Conservation (phyloP, 2,113 vertebrate species). For the Gnathonemus longibarbis region DNA sequence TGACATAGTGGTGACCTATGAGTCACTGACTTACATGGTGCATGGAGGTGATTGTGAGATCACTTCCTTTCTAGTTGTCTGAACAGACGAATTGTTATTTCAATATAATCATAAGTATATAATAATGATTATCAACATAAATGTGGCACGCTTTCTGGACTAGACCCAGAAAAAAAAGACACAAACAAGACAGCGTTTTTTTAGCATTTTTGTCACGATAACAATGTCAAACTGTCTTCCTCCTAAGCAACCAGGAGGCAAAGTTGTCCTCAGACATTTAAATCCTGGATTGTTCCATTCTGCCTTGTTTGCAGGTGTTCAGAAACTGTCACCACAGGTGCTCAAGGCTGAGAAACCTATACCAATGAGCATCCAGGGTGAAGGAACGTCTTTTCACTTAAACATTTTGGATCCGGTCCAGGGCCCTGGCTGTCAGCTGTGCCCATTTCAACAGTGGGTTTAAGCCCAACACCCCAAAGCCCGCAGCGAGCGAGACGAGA, state of each 20-base stretch:
- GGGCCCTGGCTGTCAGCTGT: not conserved
- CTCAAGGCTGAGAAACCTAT: not conserved
- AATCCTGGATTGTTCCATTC: constrained; percentile 35
- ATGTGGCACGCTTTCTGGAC: constrained; percentile 23
- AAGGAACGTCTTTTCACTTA: not conserved
- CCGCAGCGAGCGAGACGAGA: not conserved
- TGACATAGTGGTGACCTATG: not conserved
- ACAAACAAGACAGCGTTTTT: not conserved
- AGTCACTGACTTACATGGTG: not conserved
- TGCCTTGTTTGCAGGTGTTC: constrained; percentile 1
- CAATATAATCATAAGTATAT: not conserved
- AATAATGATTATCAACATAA: not conserved
- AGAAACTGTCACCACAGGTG: not conserved
- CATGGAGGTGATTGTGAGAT: not conserved
- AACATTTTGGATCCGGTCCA: not conserved
- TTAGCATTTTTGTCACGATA: constrained; percentile 17
- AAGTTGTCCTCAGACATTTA: constrained; percentile 19
- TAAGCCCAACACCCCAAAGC: not conserved
- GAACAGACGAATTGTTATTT: not conserved
- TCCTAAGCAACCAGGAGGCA: constrained; percentile 21
- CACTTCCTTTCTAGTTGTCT: not conserved
- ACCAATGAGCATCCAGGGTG: not conserved
- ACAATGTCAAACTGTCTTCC: constrained; percentile 21
- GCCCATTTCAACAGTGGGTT: not conserved
- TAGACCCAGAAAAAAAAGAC: not conserved